Conservation (phyloP, 2,113 vertebrate genomes). For the Myotis davidii region DNA sequence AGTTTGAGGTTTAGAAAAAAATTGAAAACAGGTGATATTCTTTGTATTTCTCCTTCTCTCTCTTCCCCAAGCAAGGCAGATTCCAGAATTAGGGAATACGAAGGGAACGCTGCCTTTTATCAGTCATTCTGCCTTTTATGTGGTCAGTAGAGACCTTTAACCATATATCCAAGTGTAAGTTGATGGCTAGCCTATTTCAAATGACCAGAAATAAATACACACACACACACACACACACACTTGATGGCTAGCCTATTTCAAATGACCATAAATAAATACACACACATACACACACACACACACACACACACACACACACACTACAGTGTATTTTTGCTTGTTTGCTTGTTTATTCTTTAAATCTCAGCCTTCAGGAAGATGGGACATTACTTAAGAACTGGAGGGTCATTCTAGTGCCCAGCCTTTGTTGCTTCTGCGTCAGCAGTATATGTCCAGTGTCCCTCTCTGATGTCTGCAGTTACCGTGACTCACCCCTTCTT, state of each 20-base stretch:
- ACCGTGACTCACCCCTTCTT: neutral
- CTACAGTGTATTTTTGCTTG: neutral
- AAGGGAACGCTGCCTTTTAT: neutral
- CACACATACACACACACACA: neutral
- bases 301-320: neutral
- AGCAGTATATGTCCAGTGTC: neutral
- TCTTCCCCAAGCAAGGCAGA: neutral
- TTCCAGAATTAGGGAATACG: neutral
- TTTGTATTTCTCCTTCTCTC: neutral
- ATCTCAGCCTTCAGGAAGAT: neutral
- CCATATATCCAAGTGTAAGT: neutral
- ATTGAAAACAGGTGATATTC: neutral
- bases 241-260: neutral
- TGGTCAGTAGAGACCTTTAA: neutral
- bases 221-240: neutral
- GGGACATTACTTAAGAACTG: neutral
- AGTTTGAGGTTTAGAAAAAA: conserved; percentile 20
- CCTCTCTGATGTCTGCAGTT: neutral
- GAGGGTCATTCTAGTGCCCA: neutral
- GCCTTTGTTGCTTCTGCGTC: neutral
- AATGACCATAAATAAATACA: neutral
- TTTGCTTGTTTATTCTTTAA: neutral
- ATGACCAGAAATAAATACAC: neutral
- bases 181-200: neutral
- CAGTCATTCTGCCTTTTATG: neutral